These are phyloP conservation scores for Trisateles emortualis DNA, from an alignment of 2,888 invertebrate species.

Conservation along the genomic window DNA sequence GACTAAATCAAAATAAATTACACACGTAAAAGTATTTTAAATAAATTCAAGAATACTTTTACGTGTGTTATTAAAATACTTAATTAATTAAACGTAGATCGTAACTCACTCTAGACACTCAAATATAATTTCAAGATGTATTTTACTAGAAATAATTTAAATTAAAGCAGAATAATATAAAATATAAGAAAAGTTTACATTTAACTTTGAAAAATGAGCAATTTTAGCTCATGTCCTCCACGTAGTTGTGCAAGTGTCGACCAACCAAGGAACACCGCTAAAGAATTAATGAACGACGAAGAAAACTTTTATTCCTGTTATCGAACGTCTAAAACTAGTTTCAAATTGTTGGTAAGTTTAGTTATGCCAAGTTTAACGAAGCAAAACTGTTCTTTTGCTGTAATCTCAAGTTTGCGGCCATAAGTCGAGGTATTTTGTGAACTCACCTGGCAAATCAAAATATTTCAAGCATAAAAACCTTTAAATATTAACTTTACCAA, in stretches of 20 bases:
- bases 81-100: too few relatives aligned
- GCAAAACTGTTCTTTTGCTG: constrained; percentile 18
- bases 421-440: constrained; percentile 8
- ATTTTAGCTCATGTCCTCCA: too few relatives aligned
- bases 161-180: too few relatives aligned
- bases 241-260: constrained; percentile 3
- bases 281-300: constrained; percentile 23
- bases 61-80: too few relatives aligned
- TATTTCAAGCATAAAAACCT: constrained; percentile 7
- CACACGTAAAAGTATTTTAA: too few relatives aligned
- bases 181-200: too few relatives aligned
- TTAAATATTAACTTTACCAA: neutral
- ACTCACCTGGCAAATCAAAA: constrained; percentile 5
- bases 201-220: too few relatives aligned
- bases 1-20: too few relatives aligned
- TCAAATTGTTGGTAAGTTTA: constrained; percentile 22
- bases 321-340: constrained; percentile 22
- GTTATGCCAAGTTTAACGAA: constrained; percentile 18
- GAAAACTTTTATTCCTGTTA: constrained; percentile 24
- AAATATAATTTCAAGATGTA: too few relatives aligned
- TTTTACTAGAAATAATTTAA: too few relatives aligned
- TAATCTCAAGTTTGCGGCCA: constrained; percentile 19
- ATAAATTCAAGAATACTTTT: too few relatives aligned
- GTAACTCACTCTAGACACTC: too few relatives aligned
- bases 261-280: constrained; percentile 1